Base-by-base conservation (phyloP, 2,113 vertebrate genomes). In the Glareola pratincola region DNA sequence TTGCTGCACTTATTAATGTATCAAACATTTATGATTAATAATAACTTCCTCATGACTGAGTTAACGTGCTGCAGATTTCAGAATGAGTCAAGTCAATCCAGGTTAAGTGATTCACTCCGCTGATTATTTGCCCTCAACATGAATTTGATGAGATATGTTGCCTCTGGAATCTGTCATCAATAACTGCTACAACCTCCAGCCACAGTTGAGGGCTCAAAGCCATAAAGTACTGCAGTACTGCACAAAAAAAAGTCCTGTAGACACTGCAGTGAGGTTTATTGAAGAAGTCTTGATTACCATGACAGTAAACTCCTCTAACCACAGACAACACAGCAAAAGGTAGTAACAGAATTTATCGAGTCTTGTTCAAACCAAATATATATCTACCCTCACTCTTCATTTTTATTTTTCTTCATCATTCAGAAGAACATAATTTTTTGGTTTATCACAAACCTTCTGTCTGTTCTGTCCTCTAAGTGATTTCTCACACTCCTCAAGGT, bases 401-500 rank as follows among this genome's bases (percentile, higher is more conserved):
- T 97, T 98, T 96, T 97, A 96, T 97, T 97, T 96, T 96, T 96
- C 82, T 96, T 97, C 87, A 78, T 96, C 94, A 96, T 34, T 26
- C n/a, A 88, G 79, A 94, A 93, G 81, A 89, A 94, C 41, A 83
- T 91, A 90, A 76, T 94, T 96, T 96, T 94, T 88, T 85, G 59
- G 83, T 95, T 98, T 98, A 97, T 98, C 82, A 66, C 29, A 92
- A 96, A 96, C 95, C 73, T 97, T 95, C 94, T 97, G 84, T 97
- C 93, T 94, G 36, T 90, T 95, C 66, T 32, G 73, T 94, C 93
- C 91, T 96, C 82, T 81, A 78, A 97, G 66, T 96, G 95, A 97
- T 97, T 96, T 84, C 57, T 97, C 95, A 97, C 64, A 72, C 54
- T 97, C 91, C 73, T 97, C 98, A 98, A 98, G 98, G 98, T 98